Conservation (phyloP, 2,797 vertebrate genomes). For the Vespertilio murinus region DNA sequence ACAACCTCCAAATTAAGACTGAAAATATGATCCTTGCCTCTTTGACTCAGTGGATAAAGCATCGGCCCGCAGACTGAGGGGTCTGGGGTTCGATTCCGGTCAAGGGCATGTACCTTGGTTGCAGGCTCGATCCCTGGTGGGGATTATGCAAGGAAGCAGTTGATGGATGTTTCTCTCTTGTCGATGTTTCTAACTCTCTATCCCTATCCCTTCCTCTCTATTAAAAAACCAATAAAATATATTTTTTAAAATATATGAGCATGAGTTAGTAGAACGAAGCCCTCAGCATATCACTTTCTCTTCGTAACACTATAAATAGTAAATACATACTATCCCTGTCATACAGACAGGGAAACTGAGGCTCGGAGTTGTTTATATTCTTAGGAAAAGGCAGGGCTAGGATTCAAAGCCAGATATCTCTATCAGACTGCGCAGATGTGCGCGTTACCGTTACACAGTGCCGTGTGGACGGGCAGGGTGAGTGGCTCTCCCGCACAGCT, state of each 20-base stretch:
- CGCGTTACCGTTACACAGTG: not conserved
- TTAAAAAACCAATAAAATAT: too few relatives aligned
- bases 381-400: not conserved
- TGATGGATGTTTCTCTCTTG: too few relatives aligned
- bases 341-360: not conserved
- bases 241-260: not conserved
- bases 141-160: too few relatives aligned
- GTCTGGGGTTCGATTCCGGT: too few relatives aligned
- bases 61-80: too few relatives aligned
- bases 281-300: not conserved
- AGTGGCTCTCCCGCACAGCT: too few relatives aligned
- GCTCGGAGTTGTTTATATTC: not conserved
- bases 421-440: not conserved
- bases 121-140: too few relatives aligned
- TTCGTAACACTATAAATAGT: not conserved
- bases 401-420: not conserved
- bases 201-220: too few relatives aligned
- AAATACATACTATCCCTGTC: not conserved
- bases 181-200: too few relatives aligned
- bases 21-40: not conserved
- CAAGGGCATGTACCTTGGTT: too few relatives aligned
- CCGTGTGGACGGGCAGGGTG: too few relatives aligned
- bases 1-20: not conserved
- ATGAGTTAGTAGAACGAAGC: not conserved
- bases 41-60: too few relatives aligned